Conservation (phyloP, 2,113 vertebrate species). For the Misgurnus anguillicaudatus region DNA sequence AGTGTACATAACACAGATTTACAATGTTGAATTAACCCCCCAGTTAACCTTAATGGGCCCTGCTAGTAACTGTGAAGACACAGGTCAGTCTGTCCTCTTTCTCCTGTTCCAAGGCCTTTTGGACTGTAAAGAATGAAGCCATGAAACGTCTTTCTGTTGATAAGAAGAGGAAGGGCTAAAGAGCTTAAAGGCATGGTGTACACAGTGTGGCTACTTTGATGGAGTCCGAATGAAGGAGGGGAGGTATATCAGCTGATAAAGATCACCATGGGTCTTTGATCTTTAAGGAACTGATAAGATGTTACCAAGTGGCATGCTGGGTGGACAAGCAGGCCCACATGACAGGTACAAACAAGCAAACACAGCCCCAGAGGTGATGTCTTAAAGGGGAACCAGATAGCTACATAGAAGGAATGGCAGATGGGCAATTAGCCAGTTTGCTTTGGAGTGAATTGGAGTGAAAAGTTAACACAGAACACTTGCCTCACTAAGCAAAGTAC, state of each 20-base stretch:
- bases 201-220: slow-evolving; percentile 64
- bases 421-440: slow-evolving; percentile 37
- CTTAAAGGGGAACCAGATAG: slow-evolving; percentile 56
- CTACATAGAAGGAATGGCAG: slow-evolving; percentile 52
- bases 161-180: slow-evolving; percentile 76
- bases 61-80: slow-evolving; percentile 63
- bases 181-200: slow-evolving; percentile 66
- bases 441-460: slow-evolving; percentile 33
- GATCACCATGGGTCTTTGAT: slow-evolving; percentile 76
- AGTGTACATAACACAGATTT: slow-evolving; percentile 45
- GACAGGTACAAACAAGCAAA: slow-evolving; percentile 79
- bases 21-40: slow-evolving; percentile 58
- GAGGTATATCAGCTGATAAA: slow-evolving; percentile 77
- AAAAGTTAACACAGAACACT: slow-evolving; percentile 19
- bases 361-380: slow-evolving; percentile 47
- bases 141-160: slow-evolving; percentile 51
- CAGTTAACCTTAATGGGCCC: slow-evolving; percentile 57
- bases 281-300: slow-evolving; percentile 68
- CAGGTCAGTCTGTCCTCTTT: slow-evolving; percentile 59
- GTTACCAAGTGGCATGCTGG: slow-evolving; percentile 76
- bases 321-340: slow-evolving; percentile 71
- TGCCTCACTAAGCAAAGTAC: slow-evolving; percentile 31
- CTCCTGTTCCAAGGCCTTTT: slow-evolving; percentile 69
- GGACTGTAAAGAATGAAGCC: slow-evolving; percentile 49
- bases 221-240: slow-evolving; percentile 61